phyloP scores from a whole-genome alignment of 2,888 invertebrate species.

The Celastrina argiolus region DNA sequence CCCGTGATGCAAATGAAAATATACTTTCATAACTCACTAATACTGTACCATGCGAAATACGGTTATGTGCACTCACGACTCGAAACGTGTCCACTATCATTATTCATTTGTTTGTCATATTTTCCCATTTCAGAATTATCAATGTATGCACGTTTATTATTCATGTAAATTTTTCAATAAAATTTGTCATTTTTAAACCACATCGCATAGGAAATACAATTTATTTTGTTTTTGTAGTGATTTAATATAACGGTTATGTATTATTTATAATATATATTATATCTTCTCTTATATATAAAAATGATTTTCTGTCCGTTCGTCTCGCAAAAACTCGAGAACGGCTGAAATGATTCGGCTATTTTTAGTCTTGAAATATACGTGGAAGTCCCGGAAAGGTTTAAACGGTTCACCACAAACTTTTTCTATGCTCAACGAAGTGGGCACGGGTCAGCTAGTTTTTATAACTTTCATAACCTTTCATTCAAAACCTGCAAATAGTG shows the following conservation, averaged over 20 bases:
- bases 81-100: conserved; percentile 45
- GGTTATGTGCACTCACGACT: conserved; percentile 27
- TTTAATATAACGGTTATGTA: background rate
- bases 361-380: too few species aligned
- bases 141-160: conserved; percentile 2
- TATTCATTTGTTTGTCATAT: conserved; percentile 37
- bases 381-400: too few species aligned
- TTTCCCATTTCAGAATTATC: conserved; percentile 13
- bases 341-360: too few species aligned
- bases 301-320: too few species aligned
- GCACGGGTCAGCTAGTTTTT: too few species aligned
- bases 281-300: too few species aligned
- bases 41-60: conserved; percentile 23
- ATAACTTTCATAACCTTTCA: too few species aligned
- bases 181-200: background rate
- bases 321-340: too few species aligned
- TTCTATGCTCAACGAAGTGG: too few species aligned
- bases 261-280: background rate
- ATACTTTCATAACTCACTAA: conserved; percentile 22
- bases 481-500: too few species aligned
- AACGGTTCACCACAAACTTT: too few species aligned
- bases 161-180: background rate
- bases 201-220: background rate
- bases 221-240: background rate
- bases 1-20: conserved; percentile 10